These are phyloP conservation scores for Desmophyllum pertusum DNA, from an alignment of 92 coral and sea anemone genomes.

Conservation along the genomic window DNA sequence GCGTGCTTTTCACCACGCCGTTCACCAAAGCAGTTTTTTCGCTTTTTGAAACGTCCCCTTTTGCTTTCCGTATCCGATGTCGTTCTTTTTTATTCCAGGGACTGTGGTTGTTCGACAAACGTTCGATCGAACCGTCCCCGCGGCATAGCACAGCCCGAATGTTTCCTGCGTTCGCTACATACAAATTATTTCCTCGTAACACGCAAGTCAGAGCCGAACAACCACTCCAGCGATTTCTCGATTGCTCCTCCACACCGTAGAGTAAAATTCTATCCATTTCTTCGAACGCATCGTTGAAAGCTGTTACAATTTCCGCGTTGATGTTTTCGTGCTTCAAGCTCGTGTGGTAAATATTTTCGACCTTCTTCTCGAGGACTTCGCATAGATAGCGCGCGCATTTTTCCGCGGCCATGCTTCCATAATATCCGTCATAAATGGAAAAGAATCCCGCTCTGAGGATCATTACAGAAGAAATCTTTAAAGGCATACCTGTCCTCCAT, in stretches of 20 bases:
- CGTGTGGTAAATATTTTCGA: slow-evolving; percentile 62
- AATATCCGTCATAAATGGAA: slow-evolving; percentile 93
- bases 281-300: slow-evolving; percentile 78
- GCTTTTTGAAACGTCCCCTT: slow-evolving; percentile 79
- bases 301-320: slow-evolving; percentile 59
- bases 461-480: slow-evolving; percentile 76
- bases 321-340: slow-evolving; percentile 56
- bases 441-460: slow-evolving; percentile 86
- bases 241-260: slow-evolving; percentile 82
- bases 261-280: slow-evolving; percentile 86
- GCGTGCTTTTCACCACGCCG: slow-evolving; percentile 81
- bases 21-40: slow-evolving; percentile 85
- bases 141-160: slow-evolving; percentile 82
- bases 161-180: slow-evolving; percentile 94
- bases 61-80: slow-evolving; percentile 68
- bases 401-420: slow-evolving; percentile 89
- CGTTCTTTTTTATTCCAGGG: slow-evolving; percentile 85
- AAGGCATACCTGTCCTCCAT: slow-evolving; percentile 91
- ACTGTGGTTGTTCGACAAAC: slow-evolving; percentile 83
- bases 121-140: slow-evolving; percentile 84
- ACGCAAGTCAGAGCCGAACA: slow-evolving; percentile 94
- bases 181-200: slow-evolving; percentile 73
- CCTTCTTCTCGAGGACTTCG: slow-evolving; percentile 75
- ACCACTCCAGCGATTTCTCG: slow-evolving; percentile 99
- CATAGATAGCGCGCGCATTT: slow-evolving; percentile 86